phyloP scores from a whole-genome alignment of 2,888 invertebrate genomes.

The Drosophila emarginata region DNA sequence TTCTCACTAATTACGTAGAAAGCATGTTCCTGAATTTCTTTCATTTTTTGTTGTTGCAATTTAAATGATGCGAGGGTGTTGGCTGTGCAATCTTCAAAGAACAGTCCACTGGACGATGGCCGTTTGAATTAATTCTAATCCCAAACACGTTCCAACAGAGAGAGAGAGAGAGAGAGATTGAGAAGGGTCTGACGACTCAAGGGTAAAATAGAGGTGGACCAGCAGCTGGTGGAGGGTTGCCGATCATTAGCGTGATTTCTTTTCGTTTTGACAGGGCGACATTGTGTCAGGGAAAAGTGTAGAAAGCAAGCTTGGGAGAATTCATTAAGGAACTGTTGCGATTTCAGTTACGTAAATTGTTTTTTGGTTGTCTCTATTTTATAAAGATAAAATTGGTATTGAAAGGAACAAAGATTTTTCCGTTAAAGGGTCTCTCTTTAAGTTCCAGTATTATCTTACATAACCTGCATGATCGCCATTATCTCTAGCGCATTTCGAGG shows the following conservation, averaged over 20 bases:
- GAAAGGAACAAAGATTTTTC: too few species aligned
- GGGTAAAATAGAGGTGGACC: background rate
- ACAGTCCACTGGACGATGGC: constrained; percentile 32
- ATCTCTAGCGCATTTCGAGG: too few species aligned
- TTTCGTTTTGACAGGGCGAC: constrained; percentile 30
- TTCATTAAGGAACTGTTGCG: background rate
- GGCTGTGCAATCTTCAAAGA: constrained; percentile 50
- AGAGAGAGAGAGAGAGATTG: constrained; percentile 35
- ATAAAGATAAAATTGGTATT: too few species aligned
- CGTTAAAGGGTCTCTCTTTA: too few species aligned
- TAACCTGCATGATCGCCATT: too few species aligned
- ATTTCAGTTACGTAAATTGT: constrained; percentile 7
- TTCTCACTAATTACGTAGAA: constrained; percentile 71
- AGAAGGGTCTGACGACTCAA: background rate
- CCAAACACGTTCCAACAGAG: constrained; percentile 61
- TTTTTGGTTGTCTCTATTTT: too few species aligned
- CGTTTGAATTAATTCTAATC: constrained; percentile 69
- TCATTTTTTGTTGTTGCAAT: constrained; percentile 50
- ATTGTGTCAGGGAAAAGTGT: background rate
- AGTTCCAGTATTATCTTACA: too few species aligned
- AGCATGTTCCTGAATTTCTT: constrained; percentile 49
- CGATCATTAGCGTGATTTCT: constrained; percentile 67
- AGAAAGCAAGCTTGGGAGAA: background rate
- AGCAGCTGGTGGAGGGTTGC: constrained; percentile 34
- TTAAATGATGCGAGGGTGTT: constrained; percentile 54